Conservation (phyloP, 1,140 invertebrate genomes). For the Hermatobates lingyangjiaoensis region DNA sequence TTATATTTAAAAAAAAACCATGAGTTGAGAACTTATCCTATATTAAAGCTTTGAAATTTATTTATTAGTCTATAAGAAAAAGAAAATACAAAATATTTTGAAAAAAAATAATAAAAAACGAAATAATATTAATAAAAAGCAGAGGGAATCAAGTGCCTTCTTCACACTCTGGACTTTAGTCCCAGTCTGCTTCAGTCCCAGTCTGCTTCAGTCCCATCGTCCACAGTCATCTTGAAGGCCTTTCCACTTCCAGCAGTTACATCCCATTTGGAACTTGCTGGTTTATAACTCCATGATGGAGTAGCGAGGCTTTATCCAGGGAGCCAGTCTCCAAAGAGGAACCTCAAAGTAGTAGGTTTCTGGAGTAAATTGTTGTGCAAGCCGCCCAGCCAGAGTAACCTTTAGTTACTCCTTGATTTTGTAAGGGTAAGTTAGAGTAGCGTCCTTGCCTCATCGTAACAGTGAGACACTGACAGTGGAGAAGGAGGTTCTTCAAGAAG, state of each 20-base stretch:
- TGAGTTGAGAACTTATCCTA: no score
- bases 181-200: no score
- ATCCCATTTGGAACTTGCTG: conserved; percentile 42
- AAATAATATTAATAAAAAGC: no score
- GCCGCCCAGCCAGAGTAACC: conserved; percentile 7
- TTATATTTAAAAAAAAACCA: no score
- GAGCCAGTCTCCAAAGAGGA: conserved; percentile 9
- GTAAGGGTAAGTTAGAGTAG: background rate
- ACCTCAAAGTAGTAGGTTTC: conserved; percentile 7
- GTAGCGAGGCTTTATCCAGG: conserved; percentile 18
- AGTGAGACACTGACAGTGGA: conserved; percentile 1
- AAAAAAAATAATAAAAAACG: no score
- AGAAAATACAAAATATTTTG: no score
- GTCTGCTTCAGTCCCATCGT: conserved; percentile 41
- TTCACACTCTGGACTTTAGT: conserved; percentile 43
- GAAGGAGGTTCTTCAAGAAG: background rate
- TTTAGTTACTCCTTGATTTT: background rate
- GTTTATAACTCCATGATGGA: conserved; percentile 46
- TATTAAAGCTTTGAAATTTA: no score
- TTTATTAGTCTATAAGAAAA: no score
- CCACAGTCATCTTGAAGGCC: conserved; percentile 54
- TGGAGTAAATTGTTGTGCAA: conserved; percentile 2
- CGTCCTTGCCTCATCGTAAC: background rate
- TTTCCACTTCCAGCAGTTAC: conserved; percentile 53
- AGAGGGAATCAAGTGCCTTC: conserved; percentile 37